phyloP scores from a whole-genome alignment of 1,140 invertebrate genomes.

The Anagrus nilaparvatae region DNA sequence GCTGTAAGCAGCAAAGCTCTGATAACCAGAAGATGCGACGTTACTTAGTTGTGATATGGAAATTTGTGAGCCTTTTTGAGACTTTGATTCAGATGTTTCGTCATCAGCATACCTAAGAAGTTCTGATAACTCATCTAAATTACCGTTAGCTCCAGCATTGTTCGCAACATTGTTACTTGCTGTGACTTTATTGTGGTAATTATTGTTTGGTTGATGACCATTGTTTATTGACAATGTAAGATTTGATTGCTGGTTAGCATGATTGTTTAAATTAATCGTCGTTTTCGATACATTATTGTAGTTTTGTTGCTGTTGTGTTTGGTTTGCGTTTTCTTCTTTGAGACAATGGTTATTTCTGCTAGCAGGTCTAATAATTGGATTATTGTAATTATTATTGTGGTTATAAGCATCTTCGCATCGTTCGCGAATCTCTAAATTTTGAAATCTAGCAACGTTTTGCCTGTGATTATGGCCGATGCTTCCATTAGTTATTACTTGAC shows the following conservation, averaged over 20 bases:
- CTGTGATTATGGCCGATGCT: conserved; percentile 24
- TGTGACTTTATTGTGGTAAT: conserved; percentile 29
- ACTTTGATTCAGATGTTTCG: conserved; percentile 39
- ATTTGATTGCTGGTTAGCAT: conserved; percentile 25
- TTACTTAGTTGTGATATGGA: conserved; percentile 74
- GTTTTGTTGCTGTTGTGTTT: conserved; percentile 37
- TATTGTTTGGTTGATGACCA: conserved; percentile 37
- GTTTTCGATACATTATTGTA: conserved; percentile 40
- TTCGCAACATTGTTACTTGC: conserved; percentile 22
- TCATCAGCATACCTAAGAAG: conserved; percentile 48
- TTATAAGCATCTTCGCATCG: conserved; percentile 36
- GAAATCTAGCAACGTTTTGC: conserved; percentile 30
- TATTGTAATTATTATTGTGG: conserved; percentile 38
- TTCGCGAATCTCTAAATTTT: conserved; percentile 33
- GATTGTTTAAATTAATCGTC: conserved; percentile 36
- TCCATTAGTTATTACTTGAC: conserved; percentile 29
- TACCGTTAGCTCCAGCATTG: conserved; percentile 44
- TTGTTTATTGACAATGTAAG: conserved; percentile 26
- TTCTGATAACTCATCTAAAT: conserved; percentile 63
- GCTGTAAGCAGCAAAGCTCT: conserved; percentile 82
- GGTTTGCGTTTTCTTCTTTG: conserved; percentile 45
- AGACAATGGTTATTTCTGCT: conserved; percentile 33
- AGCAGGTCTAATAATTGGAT: conserved; percentile 30
- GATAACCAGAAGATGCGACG: conserved; percentile 79
- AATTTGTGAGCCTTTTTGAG: conserved; percentile 40